These are phyloP conservation scores for Philypnodon macrostomus DNA, from an alignment of 2,797 vertebrate species.

Conservation along the genomic window DNA sequence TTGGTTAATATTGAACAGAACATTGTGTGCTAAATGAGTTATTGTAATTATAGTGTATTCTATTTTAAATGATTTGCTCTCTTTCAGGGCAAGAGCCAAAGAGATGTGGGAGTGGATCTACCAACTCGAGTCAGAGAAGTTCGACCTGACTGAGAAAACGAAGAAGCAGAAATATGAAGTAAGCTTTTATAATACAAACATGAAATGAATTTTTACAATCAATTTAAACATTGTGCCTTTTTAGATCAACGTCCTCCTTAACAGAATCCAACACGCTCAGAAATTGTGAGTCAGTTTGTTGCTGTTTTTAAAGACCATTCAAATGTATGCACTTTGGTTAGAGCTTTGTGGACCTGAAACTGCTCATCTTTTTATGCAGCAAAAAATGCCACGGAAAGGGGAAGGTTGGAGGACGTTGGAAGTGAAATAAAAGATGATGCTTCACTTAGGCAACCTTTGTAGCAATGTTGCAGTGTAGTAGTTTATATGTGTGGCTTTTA, in stretches of 20 bases:
- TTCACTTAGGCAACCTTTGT: constrained; percentile 6
- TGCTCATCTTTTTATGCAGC: constrained; percentile 61
- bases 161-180: constrained; percentile 87
- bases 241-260: constrained; percentile 87
- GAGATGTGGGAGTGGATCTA: constrained; percentile 83
- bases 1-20: constrained; percentile 9
- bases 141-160: constrained; percentile 83
- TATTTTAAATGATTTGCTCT: constrained; percentile 1
- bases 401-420: constrained; percentile 87
- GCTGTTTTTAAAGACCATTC: not conserved
- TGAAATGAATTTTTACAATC: constrained; percentile 5
- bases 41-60: not conserved
- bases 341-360: not conserved
- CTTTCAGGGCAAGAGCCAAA: constrained; percentile 76
- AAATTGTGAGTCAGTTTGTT: constrained; percentile 82
- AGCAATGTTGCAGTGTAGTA: constrained; percentile 13
- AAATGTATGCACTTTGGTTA: not conserved
- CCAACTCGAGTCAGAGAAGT: constrained; percentile 87
- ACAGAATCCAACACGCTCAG: constrained; percentile 87
- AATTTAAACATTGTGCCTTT: not conserved
- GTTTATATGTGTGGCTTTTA: constrained; percentile 13
- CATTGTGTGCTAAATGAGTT: not conserved
- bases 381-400: constrained; percentile 86
- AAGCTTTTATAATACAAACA: constrained; percentile 3
- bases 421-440: constrained; percentile 58